Percentiles rank a stretch among this genome's conserved stretches.
phyloP scores from a whole-genome alignment of 2,888 invertebrate species.

The Andrena bicolor region DNA sequence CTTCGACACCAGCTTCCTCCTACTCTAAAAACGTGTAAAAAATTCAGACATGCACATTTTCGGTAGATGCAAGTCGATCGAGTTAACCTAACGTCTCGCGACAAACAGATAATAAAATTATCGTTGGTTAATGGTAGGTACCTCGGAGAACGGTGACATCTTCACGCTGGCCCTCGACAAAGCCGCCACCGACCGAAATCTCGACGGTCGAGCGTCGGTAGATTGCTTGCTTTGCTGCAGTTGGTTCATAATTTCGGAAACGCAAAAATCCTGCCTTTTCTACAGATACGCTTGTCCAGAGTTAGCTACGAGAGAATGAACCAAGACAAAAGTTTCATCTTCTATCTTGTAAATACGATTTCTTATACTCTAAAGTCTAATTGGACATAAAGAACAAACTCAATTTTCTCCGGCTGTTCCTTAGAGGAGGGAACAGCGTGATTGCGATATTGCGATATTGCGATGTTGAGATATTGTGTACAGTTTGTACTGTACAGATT shows the following conservation, averaged over 20 bases:
- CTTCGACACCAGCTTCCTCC: slow-evolving; percentile 39
- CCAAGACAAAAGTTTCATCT: too few species aligned
- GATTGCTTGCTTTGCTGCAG: slow-evolving; percentile 25
- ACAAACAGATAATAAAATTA: too few species aligned
- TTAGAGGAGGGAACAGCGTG: too few species aligned
- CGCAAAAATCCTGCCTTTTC: too few species aligned
- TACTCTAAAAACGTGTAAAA: slow-evolving; percentile 18
- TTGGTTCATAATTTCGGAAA: slow-evolving; percentile 38
- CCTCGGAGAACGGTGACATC: slow-evolving; percentile 3
- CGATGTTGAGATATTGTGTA: too few species aligned
- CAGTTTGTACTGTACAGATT: too few species aligned
- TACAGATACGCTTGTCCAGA: too few species aligned
- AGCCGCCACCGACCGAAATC: background rate
- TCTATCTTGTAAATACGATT: too few species aligned
- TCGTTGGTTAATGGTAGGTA: slow-evolving; percentile 6
- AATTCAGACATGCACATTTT: background rate
- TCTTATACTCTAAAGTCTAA: too few species aligned
- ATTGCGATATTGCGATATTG: too few species aligned
- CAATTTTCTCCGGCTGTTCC: slow-evolving; percentile 1
- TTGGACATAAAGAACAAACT: background rate
- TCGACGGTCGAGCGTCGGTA: background rate
- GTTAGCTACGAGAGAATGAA: too few species aligned
- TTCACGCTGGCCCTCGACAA: background rate
- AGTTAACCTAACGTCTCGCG: slow-evolving; percentile 23
- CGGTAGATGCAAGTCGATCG: background rate